Conservation (phyloP, 2,113 vertebrate genomes). For the Varanus komodoensis region DNA sequence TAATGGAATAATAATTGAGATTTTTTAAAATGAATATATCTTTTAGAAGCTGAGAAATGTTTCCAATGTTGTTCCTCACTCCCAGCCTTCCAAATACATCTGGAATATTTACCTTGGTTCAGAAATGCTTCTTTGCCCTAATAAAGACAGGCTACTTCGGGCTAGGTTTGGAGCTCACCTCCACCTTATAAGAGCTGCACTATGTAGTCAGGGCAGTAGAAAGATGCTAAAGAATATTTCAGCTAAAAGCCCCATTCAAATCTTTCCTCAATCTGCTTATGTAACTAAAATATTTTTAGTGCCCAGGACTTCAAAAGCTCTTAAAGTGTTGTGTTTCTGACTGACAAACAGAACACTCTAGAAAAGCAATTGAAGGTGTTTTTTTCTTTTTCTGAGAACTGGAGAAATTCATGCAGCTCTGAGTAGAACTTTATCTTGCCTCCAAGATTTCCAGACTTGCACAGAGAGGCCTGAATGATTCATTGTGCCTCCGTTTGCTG, state of each 20-base stretch:
- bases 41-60: neutral
- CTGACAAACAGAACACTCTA: constrained; percentile 79
- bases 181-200: constrained; percentile 65
- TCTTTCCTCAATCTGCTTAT: constrained; percentile 74
- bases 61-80: constrained; percentile 18
- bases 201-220: constrained; percentile 68
- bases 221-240: constrained; percentile 72
- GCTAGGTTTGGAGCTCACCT: constrained; percentile 44
- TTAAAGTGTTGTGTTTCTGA: constrained; percentile 79
- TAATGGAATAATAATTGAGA: neutral
- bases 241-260: constrained; percentile 72
- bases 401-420: constrained; percentile 71
- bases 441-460: constrained; percentile 78
- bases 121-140: constrained; percentile 42
- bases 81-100: constrained; percentile 55
- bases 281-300: constrained; percentile 81
- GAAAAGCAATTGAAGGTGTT: constrained; percentile 70
- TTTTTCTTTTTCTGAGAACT: constrained; percentile 69
- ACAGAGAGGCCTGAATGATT: constrained; percentile 75
- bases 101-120: constrained; percentile 66
- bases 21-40: neutral
- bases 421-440: constrained; percentile 76
- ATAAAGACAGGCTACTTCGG: constrained; percentile 47
- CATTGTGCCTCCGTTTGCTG: constrained; percentile 74
- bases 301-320: constrained; percentile 74